Conservation (phyloP, 2,113 vertebrate species). For the Arizona elegans region DNA sequence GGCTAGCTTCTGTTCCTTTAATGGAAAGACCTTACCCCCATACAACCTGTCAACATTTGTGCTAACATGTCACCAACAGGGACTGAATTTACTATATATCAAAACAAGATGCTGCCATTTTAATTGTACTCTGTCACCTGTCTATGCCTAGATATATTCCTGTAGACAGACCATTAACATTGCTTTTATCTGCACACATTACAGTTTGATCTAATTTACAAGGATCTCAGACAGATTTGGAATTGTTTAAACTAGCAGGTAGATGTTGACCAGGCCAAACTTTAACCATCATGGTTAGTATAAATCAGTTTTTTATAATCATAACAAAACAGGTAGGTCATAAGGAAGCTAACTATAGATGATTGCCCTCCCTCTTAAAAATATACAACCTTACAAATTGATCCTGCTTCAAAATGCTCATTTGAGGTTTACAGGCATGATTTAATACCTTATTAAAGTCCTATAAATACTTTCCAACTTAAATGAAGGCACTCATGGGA, state of each 20-base stretch:
- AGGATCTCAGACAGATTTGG: background rate
- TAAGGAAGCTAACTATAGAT: slow-evolving; percentile 42
- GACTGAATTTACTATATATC: background rate
- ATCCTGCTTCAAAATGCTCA: slow-evolving; percentile 28
- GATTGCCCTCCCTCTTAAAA: background rate
- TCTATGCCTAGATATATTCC: background rate
- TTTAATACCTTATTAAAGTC: slow-evolving; percentile 52
- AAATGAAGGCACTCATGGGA: slow-evolving; percentile 8
- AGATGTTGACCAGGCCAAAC: background rate
- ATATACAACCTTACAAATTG: slow-evolving; percentile 19
- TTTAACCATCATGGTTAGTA: background rate
- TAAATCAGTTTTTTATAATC: background rate
- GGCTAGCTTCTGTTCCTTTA: background rate
- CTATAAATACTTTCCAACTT: slow-evolving; percentile 39
- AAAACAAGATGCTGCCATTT: background rate
- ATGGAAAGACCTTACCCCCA: background rate
- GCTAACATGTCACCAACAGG: background rate
- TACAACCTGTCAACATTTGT: background rate
- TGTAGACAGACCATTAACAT: background rate
- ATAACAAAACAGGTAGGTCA: slow-evolving; percentile 38
- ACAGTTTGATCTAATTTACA: background rate
- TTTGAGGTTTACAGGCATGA: slow-evolving; percentile 38
- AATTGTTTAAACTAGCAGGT: background rate
- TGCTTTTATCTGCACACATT: background rate
- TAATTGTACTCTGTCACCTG: background rate